Evolutionary conservation across 1,140 invertebrate species (phyloP), one percentile per base, ranked within the genome.

Genomic region (Dryas iulia): DNA sequence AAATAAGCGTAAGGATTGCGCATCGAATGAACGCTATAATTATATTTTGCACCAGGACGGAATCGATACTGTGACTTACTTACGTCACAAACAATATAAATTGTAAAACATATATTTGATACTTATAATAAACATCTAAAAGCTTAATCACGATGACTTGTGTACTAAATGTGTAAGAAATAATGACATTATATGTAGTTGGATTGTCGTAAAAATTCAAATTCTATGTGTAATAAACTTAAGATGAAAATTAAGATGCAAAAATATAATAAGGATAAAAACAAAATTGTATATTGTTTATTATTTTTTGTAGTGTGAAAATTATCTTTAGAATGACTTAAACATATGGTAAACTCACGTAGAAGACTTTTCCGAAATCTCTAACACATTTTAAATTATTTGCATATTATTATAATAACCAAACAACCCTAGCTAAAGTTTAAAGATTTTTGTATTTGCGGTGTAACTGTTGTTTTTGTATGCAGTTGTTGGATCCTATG

Each of bases 401-500:
- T n/a, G n/a, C n/a, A n/a, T n/a, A n/a, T n/a, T n/a, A n/a, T 47
- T 21, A 8, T 14, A 0, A 18, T 18, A 47, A n/a, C n/a, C 14
- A 7, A 4, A 54, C 52, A 25, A 54, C n/a, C 10, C 1, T 54
- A 23, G 0, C 3, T 24, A 54, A 12, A 6, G 23, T 54, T 24
- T 14, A 54, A 10, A 5, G 33, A 39, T 39, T 14, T 39, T 4
- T 39, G n/a, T n/a, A n/a, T n/a, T n/a, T n/a, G n/a, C n/a, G n/a
- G n/a, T n/a, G n/a, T n/a, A n/a, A n/a, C n/a, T 12, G 33, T 39
- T 3, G 5, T 54, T 23, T 54, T 1, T 47, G 6, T 31, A 85
- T 86, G 47, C 78, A 91, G 89, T 81, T 89, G 60, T 68, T 91
- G 63, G 82, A 90, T 56, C 89, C 87, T 21, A 91, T 91, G 89